Percentiles rank a stretch among this genome's conserved stretches.
phyloP scores from a whole-genome alignment of 2,113 vertebrate genomes.

The Lynx canadensis region DNA sequence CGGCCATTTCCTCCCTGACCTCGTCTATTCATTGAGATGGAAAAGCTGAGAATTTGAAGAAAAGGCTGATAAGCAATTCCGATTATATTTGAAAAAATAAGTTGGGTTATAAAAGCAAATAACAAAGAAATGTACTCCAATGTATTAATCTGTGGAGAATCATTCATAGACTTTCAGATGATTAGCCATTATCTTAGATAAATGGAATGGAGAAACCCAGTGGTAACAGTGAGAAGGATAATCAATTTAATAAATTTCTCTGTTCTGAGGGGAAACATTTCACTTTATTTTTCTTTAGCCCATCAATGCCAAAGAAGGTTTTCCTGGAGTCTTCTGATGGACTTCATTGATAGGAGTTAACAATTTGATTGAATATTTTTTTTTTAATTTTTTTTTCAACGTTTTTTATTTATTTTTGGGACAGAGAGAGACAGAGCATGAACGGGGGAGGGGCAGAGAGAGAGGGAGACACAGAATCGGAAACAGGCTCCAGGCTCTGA shows the following conservation, averaged over 20 bases:
- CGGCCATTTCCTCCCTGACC: neutral
- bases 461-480: too few relatives aligned
- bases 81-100: slow-evolving; percentile 26
- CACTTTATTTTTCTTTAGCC: neutral
- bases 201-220: neutral
- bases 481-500: too few relatives aligned
- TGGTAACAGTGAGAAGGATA: neutral
- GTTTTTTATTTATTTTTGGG: too few relatives aligned
- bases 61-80: slow-evolving; percentile 37
- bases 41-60: slow-evolving; percentile 48
- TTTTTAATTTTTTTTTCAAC: too few relatives aligned
- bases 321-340: neutral
- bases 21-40: slow-evolving; percentile 38
- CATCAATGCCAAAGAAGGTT: neutral
- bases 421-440: too few relatives aligned
- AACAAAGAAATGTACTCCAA: neutral
- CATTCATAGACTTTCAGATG: neutral
- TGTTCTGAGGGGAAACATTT: neutral
- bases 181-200: neutral
- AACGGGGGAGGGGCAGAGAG: too few relatives aligned
- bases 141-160: neutral
- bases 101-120: neutral
- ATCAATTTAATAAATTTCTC: neutral
- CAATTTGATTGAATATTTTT: neutral
- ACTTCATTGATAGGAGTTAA: neutral